Percentiles rank a stretch among this genome's conserved stretches.
Conservation (phyloP, 1,140 invertebrate genomes). For the Ylistrum balloti region DNA sequence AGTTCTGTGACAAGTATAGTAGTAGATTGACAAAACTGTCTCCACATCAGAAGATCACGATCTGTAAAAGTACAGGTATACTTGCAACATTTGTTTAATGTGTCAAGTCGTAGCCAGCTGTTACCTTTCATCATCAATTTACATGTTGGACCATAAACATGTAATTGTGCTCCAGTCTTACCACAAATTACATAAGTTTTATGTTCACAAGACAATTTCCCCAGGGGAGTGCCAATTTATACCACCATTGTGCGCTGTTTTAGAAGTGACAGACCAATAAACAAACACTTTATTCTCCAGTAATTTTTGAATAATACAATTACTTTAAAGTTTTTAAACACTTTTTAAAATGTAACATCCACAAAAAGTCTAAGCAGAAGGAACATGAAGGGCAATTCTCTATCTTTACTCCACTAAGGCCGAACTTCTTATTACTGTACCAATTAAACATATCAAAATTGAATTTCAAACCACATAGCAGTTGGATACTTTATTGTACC, state of each 20-base stretch:
- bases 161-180: constrained; percentile 19
- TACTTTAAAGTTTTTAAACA: neutral
- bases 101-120: neutral
- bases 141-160: constrained; percentile 8
- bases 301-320: constrained; percentile 33
- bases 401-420: neutral
- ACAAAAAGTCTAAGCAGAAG: neutral
- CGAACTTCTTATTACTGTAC: neutral
- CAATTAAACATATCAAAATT: neutral
- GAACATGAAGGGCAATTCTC: neutral
- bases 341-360: neutral
- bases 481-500: too few relatives aligned
- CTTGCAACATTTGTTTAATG: neutral
- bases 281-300: neutral
- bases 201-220: neutral
- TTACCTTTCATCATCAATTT: neutral
- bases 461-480: neutral
- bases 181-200: constrained; percentile 28
- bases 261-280: neutral
- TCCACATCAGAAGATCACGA: neutral
- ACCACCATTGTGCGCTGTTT: neutral
- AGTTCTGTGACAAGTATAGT: neutral
- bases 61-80: neutral
- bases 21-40: neutral
- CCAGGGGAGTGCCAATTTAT: neutral